These are phyloP conservation scores for Cenopis cana DNA, from an alignment of 2,888 invertebrate genomes.

Conservation along the genomic window DNA sequence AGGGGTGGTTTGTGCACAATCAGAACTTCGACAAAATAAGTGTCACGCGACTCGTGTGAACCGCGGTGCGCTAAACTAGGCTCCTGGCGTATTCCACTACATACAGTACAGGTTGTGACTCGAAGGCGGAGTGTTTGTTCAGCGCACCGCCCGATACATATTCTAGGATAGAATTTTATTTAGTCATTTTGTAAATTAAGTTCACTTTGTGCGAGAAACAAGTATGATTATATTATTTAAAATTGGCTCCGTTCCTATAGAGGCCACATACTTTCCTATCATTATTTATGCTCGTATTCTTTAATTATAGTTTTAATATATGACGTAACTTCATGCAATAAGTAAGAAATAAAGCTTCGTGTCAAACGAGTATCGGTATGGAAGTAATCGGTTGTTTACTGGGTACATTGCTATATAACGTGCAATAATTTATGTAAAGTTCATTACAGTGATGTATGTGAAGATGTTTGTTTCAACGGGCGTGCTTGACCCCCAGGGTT, in stretches of 20 bases:
- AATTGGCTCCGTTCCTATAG: conserved; percentile 81
- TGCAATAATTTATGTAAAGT: conserved; percentile 81
- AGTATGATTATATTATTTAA: conserved; percentile 65
- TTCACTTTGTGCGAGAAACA: conserved; percentile 74
- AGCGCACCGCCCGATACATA: conserved; percentile 64
- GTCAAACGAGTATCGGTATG: conserved; percentile 59
- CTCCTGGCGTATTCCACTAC: conserved; percentile 47
- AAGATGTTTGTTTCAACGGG: conserved; percentile 72
- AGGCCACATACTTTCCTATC: conserved; percentile 74
- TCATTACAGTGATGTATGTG: conserved; percentile 72
- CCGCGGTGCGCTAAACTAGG: neutral
- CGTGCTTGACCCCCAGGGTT: conserved; percentile 52
- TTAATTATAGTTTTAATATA: conserved; percentile 69
- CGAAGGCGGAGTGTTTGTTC: conserved; percentile 45
- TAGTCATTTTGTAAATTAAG: conserved; percentile 80
- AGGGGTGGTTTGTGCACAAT: too few species aligned
- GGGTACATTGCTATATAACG: conserved; percentile 70
- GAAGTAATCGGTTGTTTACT: conserved; percentile 55
- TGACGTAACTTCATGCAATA: conserved; percentile 64
- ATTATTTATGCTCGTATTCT: conserved; percentile 74
- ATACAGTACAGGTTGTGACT: conserved; percentile 62
- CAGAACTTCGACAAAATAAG: too few species aligned
- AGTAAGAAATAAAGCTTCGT: conserved; percentile 60
- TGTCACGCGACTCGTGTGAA: too few species aligned
- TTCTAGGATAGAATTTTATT: conserved; percentile 79